Percentiles rank a stretch among this genome's conserved stretches.
Evolutionary conservation across 2,797 vertebrate genomes (phyloP).

Genomic region (Otus scops): DNA sequence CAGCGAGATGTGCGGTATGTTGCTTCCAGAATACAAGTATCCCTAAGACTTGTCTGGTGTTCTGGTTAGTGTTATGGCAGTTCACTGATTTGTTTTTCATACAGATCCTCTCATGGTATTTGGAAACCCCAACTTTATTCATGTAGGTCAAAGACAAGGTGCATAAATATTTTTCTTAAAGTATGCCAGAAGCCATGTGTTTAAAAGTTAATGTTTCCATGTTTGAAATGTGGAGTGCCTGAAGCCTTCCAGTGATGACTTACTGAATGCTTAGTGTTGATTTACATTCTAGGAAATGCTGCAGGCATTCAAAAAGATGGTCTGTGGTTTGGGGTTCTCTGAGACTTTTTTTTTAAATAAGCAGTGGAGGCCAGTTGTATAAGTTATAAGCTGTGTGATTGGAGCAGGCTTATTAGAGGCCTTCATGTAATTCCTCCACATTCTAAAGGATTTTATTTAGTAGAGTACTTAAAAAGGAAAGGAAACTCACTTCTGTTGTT

Average conservation of each 20-base stretch:
- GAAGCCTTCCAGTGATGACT: not conserved
- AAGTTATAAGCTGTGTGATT: not conserved
- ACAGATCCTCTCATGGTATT: not conserved
- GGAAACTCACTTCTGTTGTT: not conserved
- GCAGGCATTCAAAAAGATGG: not conserved
- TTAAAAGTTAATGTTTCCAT: not conserved
- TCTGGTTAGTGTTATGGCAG: not conserved
- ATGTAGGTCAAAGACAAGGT: not conserved
- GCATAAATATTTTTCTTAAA: conserved; percentile 11
- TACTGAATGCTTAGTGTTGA: not conserved
- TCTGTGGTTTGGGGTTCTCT: not conserved
- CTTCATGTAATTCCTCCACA: not conserved
- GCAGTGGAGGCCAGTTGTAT: not conserved
- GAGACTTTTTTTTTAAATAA: not conserved
- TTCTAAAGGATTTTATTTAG: not conserved
- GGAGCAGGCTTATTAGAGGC: not conserved
- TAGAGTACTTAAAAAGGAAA: not conserved
- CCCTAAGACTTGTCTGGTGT: not conserved
- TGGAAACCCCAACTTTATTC: not conserved
- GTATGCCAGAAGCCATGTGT: not conserved
- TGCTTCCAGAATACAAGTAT: not conserved
- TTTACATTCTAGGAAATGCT: not conserved
- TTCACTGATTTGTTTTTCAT: not conserved
- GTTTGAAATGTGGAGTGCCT: not conserved
- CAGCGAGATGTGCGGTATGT: not conserved